Percentiles rank a stretch among this genome's conserved stretches.
Conservation (phyloP, 1,140 invertebrate genomes). For the Zaprionus africanus region DNA sequence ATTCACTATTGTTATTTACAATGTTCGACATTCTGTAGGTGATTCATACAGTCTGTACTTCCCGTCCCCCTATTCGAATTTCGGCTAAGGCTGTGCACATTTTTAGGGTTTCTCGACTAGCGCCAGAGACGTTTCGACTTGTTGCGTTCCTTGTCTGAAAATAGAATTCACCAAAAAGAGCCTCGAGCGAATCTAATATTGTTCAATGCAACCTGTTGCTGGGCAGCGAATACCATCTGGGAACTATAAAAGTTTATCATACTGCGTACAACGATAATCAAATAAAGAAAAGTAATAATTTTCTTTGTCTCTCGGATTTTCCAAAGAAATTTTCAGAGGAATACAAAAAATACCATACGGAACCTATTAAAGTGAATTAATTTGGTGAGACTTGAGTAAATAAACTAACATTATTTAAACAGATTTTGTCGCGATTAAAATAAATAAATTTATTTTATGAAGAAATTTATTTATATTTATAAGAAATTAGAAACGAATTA, state of each 20-base stretch:
- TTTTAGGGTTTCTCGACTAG: conserved; percentile 19
- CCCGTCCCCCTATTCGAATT: background rate
- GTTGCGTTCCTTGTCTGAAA: conserved; percentile 37
- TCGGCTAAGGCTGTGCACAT: background rate
- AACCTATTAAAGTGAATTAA: background rate
- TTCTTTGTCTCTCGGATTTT: background rate
- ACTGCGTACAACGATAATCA: background rate
- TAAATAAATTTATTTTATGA: too few species aligned
- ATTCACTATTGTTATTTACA: conserved; percentile 37
- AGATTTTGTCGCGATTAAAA: fast-evolving
- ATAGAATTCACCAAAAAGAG: conserved; percentile 1
- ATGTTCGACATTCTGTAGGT: conserved; percentile 16
- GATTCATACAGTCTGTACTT: background rate
- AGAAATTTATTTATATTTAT: too few species aligned
- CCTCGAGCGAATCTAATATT: conserved; percentile 12
- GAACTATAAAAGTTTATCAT: background rate
- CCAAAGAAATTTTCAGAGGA: background rate
- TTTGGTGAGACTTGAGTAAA: background rate
- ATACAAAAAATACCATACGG: background rate
- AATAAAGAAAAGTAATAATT: background rate
- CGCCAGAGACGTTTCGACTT: background rate
- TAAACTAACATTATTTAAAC: background rate
- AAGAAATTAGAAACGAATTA: too few species aligned
- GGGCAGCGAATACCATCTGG: conserved; percentile 13
- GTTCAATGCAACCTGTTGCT: conserved; percentile 30